Conservation (phyloP, 2,113 vertebrate species). For the Passer montanus region DNA sequence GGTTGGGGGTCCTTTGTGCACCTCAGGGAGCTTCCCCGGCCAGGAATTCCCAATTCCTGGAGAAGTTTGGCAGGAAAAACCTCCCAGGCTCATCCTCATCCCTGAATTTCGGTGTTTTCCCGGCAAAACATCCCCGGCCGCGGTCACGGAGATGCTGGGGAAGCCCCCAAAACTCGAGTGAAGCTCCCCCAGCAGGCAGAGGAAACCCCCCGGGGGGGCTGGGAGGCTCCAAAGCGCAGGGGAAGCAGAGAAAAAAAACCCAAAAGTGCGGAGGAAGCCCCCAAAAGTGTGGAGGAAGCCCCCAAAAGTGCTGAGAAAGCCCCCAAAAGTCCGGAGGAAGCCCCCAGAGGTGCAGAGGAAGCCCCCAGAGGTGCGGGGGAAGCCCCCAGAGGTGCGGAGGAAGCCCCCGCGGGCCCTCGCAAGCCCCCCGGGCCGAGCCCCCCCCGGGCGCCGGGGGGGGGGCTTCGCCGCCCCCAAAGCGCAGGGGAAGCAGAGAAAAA, state of each 20-base stretch:
- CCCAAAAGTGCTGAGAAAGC: too few relatives aligned
- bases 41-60: neutral
- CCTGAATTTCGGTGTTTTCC: neutral
- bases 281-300: too few relatives aligned
- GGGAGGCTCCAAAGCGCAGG: neutral
- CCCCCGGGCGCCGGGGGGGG: too few relatives aligned
- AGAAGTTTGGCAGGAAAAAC: fast-evolving
- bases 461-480: too few relatives aligned
- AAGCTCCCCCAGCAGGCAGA: neutral
- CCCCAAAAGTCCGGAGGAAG: too few relatives aligned
- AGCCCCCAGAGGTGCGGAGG: too few relatives aligned
- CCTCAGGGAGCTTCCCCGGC: neutral
- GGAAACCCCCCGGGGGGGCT: neutral
- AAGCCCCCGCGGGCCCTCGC: neutral
- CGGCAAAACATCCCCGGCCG: neutral
- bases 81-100: neutral
- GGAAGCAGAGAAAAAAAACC: neutral
- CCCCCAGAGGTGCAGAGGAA: too few relatives aligned
- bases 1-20: neutral
- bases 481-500: too few relatives aligned
- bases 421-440: too few relatives aligned
- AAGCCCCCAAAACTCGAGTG: neutral
- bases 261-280: too few relatives aligned
- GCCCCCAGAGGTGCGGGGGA: too few relatives aligned
- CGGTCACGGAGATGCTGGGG: neutral